Evolutionary conservation across 2,113 vertebrate genomes (phyloP).

Genomic region (Ictalurus furcatus): DNA sequence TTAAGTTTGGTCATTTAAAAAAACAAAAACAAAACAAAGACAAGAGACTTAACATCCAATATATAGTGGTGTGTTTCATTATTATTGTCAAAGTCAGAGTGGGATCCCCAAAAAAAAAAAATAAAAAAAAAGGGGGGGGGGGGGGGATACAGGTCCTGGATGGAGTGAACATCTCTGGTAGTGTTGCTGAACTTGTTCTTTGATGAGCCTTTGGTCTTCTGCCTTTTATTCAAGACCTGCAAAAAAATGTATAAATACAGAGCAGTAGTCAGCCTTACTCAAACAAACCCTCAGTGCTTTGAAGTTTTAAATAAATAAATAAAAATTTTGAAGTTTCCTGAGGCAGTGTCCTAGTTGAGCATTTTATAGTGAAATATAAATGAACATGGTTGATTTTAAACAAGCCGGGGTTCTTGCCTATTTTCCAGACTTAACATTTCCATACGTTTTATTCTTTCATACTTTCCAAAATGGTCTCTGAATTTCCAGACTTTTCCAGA

Average conservation of each 20-base stretch:
- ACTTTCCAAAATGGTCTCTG: neutral
- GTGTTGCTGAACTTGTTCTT: conserved; percentile 60
- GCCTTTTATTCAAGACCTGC: conserved; percentile 78
- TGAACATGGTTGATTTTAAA: neutral
- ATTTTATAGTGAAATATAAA: neutral
- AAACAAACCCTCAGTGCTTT: neutral
- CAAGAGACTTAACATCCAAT: neutral
- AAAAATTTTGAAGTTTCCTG: neutral
- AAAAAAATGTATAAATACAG: neutral
- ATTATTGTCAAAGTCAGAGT: neutral
- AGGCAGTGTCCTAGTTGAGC: neutral
- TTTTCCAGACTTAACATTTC: neutral
- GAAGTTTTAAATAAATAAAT: neutral
- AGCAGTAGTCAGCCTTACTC: neutral
- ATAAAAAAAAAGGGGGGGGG: neutral
- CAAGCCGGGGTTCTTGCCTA: neutral
- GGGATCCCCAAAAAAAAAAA: neutral
- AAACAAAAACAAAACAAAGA: no score
- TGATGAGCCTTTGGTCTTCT: conserved; percentile 54
- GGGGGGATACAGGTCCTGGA: conserved; percentile 86
- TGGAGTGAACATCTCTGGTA: conserved; percentile 71
- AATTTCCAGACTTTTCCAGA: neutral
- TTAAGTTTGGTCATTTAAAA: neutral
- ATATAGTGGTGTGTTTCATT: neutral
- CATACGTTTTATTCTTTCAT: neutral